Evolutionary conservation across 35 echinoderm and acorn worm genomes (phyloP).

Genomic region (Stichopus chloronotus): DNA sequence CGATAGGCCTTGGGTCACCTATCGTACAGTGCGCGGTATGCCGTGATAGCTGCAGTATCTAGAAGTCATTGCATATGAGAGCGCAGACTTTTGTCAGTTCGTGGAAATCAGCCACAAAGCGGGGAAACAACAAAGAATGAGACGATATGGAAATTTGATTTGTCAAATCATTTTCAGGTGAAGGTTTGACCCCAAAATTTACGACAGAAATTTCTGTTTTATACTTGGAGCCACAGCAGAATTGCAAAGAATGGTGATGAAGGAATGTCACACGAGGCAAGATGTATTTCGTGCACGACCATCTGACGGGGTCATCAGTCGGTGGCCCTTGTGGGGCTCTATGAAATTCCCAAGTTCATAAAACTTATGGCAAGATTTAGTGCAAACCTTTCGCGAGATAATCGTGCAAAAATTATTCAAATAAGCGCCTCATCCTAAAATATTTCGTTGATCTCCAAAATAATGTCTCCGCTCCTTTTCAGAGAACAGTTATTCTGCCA

Average conservation of each 20-base stretch:
- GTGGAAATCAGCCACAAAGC: neutral
- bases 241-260: neutral
- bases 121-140: neutral
- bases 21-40: constrained; percentile 29
- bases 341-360: neutral
- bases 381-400: constrained; percentile 24
- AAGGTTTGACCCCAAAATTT: neutral
- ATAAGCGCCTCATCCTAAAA: constrained; percentile 3
- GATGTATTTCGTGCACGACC: neutral
- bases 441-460: constrained; percentile 67
- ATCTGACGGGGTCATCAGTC: neutral
- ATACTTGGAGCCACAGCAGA: neutral
- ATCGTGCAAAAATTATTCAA: constrained; percentile 44
- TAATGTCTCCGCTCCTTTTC: neutral
- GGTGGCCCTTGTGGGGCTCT: constrained; percentile 39
- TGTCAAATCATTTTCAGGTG: neutral
- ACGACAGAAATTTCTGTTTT: neutral
- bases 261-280: constrained; percentile 3
- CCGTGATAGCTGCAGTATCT: neutral
- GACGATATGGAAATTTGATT: constrained; percentile 13
- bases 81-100: neutral
- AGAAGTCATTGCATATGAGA: neutral
- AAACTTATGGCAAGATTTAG: constrained; percentile 16
- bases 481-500: constrained; percentile 13
- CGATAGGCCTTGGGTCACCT: constrained; percentile 17